phyloP scores from a whole-genome alignment of 2,797 vertebrate genomes.

The Myotis pilosus region DNA sequence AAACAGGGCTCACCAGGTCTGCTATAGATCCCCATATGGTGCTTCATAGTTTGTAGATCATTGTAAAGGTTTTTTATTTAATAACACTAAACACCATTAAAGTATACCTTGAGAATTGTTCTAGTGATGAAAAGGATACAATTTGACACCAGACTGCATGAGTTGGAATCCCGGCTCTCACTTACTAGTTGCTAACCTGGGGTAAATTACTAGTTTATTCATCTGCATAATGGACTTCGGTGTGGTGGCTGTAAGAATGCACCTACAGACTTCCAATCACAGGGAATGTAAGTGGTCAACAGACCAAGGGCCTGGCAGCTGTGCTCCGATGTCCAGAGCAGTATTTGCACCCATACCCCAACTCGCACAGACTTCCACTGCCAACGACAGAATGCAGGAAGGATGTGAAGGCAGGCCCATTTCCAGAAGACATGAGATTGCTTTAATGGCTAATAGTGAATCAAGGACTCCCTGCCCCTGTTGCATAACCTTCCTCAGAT shows the following conservation, averaged over 20 bases:
- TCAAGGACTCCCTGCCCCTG: not conserved
- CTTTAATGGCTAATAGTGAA: not conserved
- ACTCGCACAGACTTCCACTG: fast-evolving
- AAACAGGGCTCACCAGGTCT: too few relatives aligned
- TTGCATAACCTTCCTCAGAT: not conserved
- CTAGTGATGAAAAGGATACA: not conserved
- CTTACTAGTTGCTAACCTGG: not conserved
- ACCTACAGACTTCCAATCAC: not conserved
- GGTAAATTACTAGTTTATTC: not conserved
- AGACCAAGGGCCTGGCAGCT: not conserved
- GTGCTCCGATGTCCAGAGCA: not conserved
- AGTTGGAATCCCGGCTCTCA: not conserved
- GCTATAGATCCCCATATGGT: not conserved
- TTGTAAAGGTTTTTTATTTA: not conserved
- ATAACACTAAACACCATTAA: not conserved
- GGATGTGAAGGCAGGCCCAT: not conserved
- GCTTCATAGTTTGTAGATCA: not conserved
- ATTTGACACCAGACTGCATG: not conserved
- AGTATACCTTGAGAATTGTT: not conserved
- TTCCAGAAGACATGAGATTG: not conserved
- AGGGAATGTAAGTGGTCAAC: not conserved
- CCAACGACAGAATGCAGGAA: not conserved
- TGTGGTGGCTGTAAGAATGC: not conserved
- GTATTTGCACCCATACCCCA: fast-evolving
- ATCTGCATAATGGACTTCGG: not conserved